Conservation (phyloP, 30 jellyfish, hydroid and myxozoan genomes). For the Hydra vulgaris region DNA sequence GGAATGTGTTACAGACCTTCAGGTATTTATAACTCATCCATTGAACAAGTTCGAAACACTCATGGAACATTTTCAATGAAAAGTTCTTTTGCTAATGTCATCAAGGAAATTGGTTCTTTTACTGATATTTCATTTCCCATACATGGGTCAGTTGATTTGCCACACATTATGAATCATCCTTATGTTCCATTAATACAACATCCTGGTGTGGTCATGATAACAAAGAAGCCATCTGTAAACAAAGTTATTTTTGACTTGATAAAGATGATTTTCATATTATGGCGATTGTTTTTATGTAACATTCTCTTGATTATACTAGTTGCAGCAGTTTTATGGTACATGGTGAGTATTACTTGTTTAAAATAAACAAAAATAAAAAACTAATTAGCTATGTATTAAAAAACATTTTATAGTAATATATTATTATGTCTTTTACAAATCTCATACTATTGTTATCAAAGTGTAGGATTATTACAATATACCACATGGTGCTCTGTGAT, state of each 20-base stretch:
- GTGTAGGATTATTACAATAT: too few species aligned
- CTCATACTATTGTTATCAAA: too few species aligned
- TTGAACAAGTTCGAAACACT: constrained; percentile 4
- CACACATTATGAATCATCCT: constrained; percentile 4
- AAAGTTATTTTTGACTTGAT: background rate
- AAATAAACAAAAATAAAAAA: background rate
- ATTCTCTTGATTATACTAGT: constrained; percentile 1
- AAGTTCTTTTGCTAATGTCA: too few species aligned
- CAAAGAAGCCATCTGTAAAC: background rate
- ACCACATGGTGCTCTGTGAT: too few species aligned
- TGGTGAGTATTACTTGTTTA: background rate
- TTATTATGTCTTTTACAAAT: too few species aligned
- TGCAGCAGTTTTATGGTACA: constrained; percentile 4
- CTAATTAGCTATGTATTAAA: too few species aligned
- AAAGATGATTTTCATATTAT: background rate
- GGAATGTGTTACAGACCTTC: constrained; percentile 18
- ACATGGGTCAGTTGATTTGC: background rate
- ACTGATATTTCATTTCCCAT: constrained; percentile 22
- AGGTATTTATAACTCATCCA: constrained; percentile 5
- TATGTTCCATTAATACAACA: constrained; percentile 12
- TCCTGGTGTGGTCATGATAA: constrained; percentile 23
- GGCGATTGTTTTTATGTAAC: constrained; percentile 9
- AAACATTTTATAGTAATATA: too few species aligned
- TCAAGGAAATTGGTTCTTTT: background rate
- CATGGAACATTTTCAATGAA: background rate